These are phyloP conservation scores for Andrena bicolor DNA, from an alignment of 2,888 invertebrate species.

Conservation along the genomic window DNA sequence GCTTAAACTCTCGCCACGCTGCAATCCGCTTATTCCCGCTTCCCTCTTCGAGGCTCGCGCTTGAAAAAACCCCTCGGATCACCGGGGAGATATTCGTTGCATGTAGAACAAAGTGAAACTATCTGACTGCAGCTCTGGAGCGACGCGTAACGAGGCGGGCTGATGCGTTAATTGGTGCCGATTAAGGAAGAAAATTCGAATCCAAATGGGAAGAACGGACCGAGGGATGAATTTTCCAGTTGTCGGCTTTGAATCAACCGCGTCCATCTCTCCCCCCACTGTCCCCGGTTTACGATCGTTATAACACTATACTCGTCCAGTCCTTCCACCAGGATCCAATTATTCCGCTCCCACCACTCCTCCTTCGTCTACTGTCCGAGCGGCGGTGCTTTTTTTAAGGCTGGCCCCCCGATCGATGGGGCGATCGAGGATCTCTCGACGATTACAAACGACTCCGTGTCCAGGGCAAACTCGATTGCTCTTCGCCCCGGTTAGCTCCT, in stretches of 20 bases:
- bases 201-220: background rate
- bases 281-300: slow-evolving; percentile 32
- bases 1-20: slow-evolving; percentile 65
- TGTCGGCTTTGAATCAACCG: slow-evolving; percentile 29
- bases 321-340: slow-evolving; percentile 54
- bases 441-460: slow-evolving; percentile 66
- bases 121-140: background rate
- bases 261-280: background rate
- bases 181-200: background rate
- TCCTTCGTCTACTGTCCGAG: background rate
- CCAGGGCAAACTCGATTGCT: slow-evolving; percentile 69
- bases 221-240: slow-evolving; percentile 32
- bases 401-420: slow-evolving; percentile 34
- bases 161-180: slow-evolving; percentile 16
- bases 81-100: slow-evolving; percentile 40
- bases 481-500: slow-evolving; percentile 58
- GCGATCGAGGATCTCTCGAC: slow-evolving; percentile 51
- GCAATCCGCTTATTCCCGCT: slow-evolving; percentile 68
- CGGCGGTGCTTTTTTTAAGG: slow-evolving; percentile 45
- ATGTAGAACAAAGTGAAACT: background rate
- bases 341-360: slow-evolving; percentile 43
- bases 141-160: background rate
- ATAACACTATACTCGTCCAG: slow-evolving; percentile 35
- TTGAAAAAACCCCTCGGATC: slow-evolving; percentile 49
- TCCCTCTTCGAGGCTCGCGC: slow-evolving; percentile 54